These are phyloP conservation scores for Tupaia chinensis DNA, from an alignment of 2,113 vertebrate species.

Conservation along the genomic window DNA sequence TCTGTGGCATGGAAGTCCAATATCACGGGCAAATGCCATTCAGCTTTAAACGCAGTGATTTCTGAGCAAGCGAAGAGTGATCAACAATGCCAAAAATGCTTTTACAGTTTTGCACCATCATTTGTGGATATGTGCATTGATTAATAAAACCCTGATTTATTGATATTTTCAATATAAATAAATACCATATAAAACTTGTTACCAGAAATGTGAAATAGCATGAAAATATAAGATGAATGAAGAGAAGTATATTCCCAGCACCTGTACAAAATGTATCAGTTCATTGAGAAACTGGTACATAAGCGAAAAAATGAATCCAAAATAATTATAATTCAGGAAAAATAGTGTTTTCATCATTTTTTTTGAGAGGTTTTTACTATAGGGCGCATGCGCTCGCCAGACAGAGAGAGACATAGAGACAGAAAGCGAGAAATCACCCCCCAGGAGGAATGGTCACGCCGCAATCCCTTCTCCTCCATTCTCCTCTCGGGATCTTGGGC, in stretches of 20 bases:
- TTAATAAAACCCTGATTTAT: not conserved
- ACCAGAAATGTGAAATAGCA: not conserved
- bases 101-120: constrained; percentile 58
- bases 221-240: not conserved
- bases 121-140: not conserved
- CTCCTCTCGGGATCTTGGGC: no score
- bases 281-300: not conserved
- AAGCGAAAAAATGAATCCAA: not conserved
- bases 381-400: no score
- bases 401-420: no score
- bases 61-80: constrained; percentile 48
- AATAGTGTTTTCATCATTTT: not conserved
- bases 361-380: not conserved
- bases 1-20: not conserved
- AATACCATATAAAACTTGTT: not conserved
- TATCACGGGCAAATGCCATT: not conserved
- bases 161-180: not conserved
- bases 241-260: not conserved
- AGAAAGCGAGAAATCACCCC: no score
- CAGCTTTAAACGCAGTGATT: not conserved
- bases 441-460: no score
- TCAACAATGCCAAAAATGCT: constrained; percentile 56
- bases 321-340: not conserved
- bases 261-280: not conserved
- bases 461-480: no score